Evolutionary conservation across 2,797 vertebrate species (phyloP), one percentile per base, ranked within the genome.

Genomic region (Esox masquinongy): DNA sequence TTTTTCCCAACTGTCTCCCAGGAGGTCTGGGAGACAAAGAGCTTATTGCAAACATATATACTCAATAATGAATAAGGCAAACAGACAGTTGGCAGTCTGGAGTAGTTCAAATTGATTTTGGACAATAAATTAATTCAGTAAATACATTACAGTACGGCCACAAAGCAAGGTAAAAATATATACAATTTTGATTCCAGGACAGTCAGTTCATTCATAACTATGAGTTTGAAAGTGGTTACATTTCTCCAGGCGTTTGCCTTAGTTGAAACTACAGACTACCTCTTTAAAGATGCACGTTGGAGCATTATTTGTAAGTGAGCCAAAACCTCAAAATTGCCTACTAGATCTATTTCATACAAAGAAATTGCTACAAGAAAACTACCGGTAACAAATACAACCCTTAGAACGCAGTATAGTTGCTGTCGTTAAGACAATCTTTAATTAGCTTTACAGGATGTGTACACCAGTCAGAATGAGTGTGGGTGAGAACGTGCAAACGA

Each of bases 1-100:
- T 98, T 99, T 91, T 96, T 99, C 31, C 97, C 97, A 63, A 99
- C 98, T 17, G 97, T 99, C 90, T 99, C 98, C 98, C 98, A 99
- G 14, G 96, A 98, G 85, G 94, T 97, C 97, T 99, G 90, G 51
- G 26, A 56, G 49, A 43, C 24, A 56, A 7, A 63, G 4, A 47
- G 1, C 9, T 24, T 24, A 59, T 59, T 59, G 22, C 56, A 61
- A 61, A 61, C 56, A 61, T 4, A 61, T 5, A 61, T 5, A 16
- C 4, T 24, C 11, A 24, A 61, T 4, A 24, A n/a, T 61, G 22
- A 26, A 26, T 26, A 24, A 12, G 56, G 8, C 11, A 24, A 61
- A 26, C 12, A 56, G 19, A 53, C 3, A 34, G 16, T 31, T 31
- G n/a, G n/a, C n/a, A 24, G 56, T 11, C 43, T 47, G 43, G 43